phyloP scores from a whole-genome alignment of 2,888 invertebrate species.

The Heteromurus nitidus region DNA sequence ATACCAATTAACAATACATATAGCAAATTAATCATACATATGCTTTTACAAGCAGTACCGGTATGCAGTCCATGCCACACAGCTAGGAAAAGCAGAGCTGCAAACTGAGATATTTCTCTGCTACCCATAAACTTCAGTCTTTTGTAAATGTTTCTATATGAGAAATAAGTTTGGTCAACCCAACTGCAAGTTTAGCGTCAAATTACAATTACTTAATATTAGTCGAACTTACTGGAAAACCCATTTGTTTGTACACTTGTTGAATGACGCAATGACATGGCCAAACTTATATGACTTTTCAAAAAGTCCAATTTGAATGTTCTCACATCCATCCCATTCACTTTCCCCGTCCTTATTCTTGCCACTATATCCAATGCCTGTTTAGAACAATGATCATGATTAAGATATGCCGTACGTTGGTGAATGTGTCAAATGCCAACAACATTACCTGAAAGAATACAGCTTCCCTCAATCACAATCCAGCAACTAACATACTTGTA shows the following conservation, averaged over 20 bases:
- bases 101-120: conserved; percentile 85
- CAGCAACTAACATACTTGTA: conserved; percentile 96
- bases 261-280: conserved; percentile 93
- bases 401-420: conserved; percentile 21
- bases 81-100: conserved; percentile 90
- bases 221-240: conserved; percentile 82
- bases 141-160: conserved; percentile 88
- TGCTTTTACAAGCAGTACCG: conserved; percentile 75
- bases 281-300: conserved; percentile 90
- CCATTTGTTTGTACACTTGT: conserved; percentile 97
- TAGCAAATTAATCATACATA: background rate
- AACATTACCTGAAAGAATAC: conserved; percentile 79
- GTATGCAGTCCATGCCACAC: conserved; percentile 97
- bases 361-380: conserved; percentile 91
- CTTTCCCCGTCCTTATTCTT: conserved; percentile 79
- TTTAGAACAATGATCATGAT: too few relatives aligned
- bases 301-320: conserved; percentile 87
- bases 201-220: background rate
- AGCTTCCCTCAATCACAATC: conserved; percentile 90
- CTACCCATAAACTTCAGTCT: conserved; percentile 92
- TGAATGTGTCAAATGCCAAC: conserved; percentile 8
- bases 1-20: background rate
- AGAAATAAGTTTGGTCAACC: too few relatives aligned
- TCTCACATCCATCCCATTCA: conserved; percentile 92
- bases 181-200: too few relatives aligned